phyloP scores from a whole-genome alignment of 2,888 invertebrate species.

The Carcina quercana region DNA sequence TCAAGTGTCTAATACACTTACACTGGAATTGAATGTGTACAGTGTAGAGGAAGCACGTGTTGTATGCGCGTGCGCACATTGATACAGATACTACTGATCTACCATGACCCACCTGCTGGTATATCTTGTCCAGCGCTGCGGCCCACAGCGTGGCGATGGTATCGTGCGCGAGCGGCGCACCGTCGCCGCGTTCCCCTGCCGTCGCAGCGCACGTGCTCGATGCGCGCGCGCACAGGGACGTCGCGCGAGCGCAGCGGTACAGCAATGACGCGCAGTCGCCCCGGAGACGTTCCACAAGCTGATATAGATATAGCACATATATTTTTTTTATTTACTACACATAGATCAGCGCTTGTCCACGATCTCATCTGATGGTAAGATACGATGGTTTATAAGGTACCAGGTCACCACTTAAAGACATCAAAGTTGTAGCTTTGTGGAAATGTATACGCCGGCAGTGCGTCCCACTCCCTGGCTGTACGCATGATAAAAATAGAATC shows the following conservation, averaged over 20 bases:
- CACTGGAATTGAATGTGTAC: too few species aligned
- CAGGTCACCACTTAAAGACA: too few species aligned
- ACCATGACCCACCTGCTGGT: slow-evolving; percentile 54
- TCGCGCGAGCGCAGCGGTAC: slow-evolving; percentile 39
- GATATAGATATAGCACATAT: not conserved
- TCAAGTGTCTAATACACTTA: too few species aligned
- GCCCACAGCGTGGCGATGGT: slow-evolving; percentile 52
- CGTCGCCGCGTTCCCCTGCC: slow-evolving; percentile 56
- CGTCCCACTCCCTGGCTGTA: too few species aligned
- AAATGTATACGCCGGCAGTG: too few species aligned
- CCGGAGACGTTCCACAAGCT: slow-evolving; percentile 57
- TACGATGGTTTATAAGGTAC: not conserved
- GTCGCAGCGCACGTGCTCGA: slow-evolving; percentile 53
- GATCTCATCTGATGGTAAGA: too few species aligned
- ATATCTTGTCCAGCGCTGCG: slow-evolving; percentile 78
- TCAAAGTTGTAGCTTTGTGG: too few species aligned
- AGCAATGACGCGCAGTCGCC: slow-evolving; percentile 35
- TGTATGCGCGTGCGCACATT: too few species aligned
- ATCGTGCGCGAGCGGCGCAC: slow-evolving; percentile 44
- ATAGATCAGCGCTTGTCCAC: too few species aligned
- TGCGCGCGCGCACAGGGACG: slow-evolving; percentile 47
- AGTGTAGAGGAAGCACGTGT: too few species aligned
- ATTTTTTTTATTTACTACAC: not conserved
- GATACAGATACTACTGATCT: too few species aligned
- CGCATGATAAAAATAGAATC: too few species aligned